phyloP scores from a whole-genome alignment of 2,113 vertebrate genomes.

The Nibea albiflora region DNA sequence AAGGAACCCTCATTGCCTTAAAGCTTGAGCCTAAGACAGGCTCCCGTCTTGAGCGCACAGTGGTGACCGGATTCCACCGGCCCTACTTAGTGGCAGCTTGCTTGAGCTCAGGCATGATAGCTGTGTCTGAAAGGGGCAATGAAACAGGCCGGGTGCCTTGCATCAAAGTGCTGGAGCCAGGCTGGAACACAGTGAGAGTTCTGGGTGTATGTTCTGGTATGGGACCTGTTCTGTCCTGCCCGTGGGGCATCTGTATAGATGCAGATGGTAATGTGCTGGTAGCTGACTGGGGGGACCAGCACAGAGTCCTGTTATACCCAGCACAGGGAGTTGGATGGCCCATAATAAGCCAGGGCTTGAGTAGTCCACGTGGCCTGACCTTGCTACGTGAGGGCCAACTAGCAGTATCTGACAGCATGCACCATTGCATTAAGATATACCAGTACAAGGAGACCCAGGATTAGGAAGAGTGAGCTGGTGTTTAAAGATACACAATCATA shows the following conservation, averaged over 20 bases:
- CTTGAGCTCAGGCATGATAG: conserved; percentile 78
- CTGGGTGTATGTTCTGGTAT: conserved; percentile 81
- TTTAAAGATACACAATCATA: background rate
- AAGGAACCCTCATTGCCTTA: conserved; percentile 81
- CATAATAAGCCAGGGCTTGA: conserved; percentile 81
- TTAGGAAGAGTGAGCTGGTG: conserved; percentile 3
- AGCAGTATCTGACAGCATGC: conserved; percentile 87
- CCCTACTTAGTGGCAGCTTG: conserved; percentile 85
- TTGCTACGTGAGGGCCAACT: conserved; percentile 81
- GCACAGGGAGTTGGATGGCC: conserved; percentile 73
- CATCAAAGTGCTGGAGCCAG: conserved; percentile 84
- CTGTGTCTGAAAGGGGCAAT: conserved; percentile 84
- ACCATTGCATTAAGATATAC: conserved; percentile 88
- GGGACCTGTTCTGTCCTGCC: conserved; percentile 81
- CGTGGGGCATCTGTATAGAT: conserved; percentile 87
- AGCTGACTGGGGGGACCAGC: conserved; percentile 84
- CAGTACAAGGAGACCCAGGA: conserved; percentile 76
- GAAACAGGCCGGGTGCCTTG: conserved; percentile 81
- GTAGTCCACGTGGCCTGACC: conserved; percentile 84
- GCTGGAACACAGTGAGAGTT: conserved; percentile 83
- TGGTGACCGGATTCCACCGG: conserved; percentile 84
- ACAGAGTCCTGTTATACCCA: conserved; percentile 82
- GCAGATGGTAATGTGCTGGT: conserved; percentile 83
- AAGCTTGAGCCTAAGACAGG: conserved; percentile 81
- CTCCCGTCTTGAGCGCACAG: conserved; percentile 77